Base-by-base conservation (phyloP, 2,888 invertebrate species). In the Macrostomum cliftonense region DNA sequence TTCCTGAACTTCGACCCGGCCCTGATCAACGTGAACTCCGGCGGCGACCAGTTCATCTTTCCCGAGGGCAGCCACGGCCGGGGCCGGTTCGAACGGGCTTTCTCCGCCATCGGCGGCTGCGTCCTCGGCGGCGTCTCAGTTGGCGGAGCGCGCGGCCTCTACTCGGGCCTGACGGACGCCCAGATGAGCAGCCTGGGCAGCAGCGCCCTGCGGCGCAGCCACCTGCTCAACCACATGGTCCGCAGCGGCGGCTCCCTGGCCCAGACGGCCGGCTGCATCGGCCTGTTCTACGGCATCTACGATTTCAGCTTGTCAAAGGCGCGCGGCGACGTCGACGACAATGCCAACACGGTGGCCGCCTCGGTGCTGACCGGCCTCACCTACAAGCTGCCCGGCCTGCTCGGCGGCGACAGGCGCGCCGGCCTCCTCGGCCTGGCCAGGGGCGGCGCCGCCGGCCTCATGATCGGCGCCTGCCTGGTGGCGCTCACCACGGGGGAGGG, bases 171-270 rank as follows among this genome's bases (percentile, higher is more conserved):
- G n/a, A 14, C 13, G 19, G 46, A 46, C 43, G 19, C 46, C 2
- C n/a, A 14, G 16, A 17, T 46, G n/a, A n/a, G 13, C 19, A 14
- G 37, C 14, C 5, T 37, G 13, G 16, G 14, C 19, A 28, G 40
- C n/a, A 45, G 12, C 13, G 12, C 43, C 4, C 14, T 46, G n/a
- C 39, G 20, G 21, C 20, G 44, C 14, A 19, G 40, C 14, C 46
- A 46, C 21, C n/a, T 46, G 19, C 45, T 46, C 17, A 46, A 46
- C 43, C 44, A 46, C 28, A 45, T 46, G 21, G 43, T 42, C 19
- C 39, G 43, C 19, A 17, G 40, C 14, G 46, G 46, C 17, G 46
- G 28, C n/a, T 19, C 19, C n/a, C 43, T 46, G n/a, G 17, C 45
- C 43, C 46, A 46, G 19, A 46, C 46, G 14, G 39, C 19, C 14